A percentile compares a stretch with the other conserved stretches of the same genome.
phyloP scores from a whole-genome alignment of 2,797 vertebrate species.

The Enteromius viviparus region DNA sequence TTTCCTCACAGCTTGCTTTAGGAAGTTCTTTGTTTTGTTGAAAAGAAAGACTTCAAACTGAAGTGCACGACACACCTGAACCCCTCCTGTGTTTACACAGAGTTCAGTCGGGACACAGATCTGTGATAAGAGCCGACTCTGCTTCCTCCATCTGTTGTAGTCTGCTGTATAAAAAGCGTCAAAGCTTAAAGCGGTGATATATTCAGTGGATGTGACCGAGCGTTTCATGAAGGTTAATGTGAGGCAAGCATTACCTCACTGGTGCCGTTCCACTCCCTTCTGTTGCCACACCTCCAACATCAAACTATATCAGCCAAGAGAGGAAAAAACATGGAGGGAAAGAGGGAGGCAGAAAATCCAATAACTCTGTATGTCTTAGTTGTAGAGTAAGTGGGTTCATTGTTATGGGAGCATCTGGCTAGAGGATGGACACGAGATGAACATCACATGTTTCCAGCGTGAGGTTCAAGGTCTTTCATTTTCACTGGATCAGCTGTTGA shows the following conservation, averaged over 20 bases:
- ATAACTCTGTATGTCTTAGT: neutral
- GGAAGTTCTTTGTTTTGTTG: conserved; percentile 14
- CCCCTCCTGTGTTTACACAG: conserved; percentile 54
- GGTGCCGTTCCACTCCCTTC: conserved; percentile 54
- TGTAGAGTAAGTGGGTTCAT: neutral
- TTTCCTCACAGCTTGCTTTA: neutral
- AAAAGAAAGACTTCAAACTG: conserved; percentile 1
- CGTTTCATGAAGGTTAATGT: conserved; percentile 17
- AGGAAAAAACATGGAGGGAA: conserved; percentile 54
- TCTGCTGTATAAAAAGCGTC: conserved; percentile 21
- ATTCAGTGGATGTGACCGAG: neutral
- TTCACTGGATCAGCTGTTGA: conserved; percentile 19
- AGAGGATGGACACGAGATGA: neutral
- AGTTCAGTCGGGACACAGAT: conserved; percentile 40
- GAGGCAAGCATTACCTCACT: conserved; percentile 9
- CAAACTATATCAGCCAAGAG: conserved; percentile 71
- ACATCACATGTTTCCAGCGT: conserved; percentile 48
- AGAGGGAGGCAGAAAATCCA: conserved; percentile 42
- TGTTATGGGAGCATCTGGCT: neutral
- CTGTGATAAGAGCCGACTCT: conserved; percentile 40
- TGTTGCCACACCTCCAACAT: conserved; percentile 69
- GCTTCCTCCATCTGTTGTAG: neutral
- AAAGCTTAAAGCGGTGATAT: neutral
- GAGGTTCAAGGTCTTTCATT: conserved; percentile 36
- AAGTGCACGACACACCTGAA: conserved; percentile 46